Conservation (phyloP, 2,113 vertebrate genomes). For the Gavia stellata region DNA sequence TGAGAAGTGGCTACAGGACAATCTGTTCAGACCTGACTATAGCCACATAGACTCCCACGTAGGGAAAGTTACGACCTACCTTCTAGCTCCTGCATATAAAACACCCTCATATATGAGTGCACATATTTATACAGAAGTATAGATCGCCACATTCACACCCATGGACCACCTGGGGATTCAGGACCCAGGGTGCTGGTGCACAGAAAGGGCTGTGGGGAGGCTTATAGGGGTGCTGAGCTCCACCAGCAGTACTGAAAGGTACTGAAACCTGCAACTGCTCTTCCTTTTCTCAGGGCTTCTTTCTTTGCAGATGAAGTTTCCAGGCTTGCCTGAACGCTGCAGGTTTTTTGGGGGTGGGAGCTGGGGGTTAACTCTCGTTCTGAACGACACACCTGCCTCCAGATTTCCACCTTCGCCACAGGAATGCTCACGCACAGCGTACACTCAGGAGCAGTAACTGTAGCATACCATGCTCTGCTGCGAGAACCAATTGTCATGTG, state of each 20-base stretch:
- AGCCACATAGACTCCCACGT: rapidly evolving
- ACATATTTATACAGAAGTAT: rapidly evolving
- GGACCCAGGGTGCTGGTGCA: neutral
- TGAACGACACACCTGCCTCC: neutral
- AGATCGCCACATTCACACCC: neutral
- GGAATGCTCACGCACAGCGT: neutral
- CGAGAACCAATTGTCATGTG: neutral
- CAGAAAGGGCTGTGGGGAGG: neutral
- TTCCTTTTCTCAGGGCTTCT: neutral
- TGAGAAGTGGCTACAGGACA: neutral
- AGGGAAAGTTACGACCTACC: neutral
- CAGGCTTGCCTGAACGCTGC: neutral
- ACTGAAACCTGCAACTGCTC: neutral
- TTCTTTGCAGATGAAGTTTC: neutral
- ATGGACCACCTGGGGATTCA: rapidly evolving
- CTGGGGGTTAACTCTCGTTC: neutral
- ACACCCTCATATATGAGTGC: rapidly evolving
- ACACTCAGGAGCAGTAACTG: neutral
- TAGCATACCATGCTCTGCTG: neutral
- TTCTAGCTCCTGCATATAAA: neutral
- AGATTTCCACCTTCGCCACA: neutral
- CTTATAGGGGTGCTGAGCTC: neutral
- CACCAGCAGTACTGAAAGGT: neutral
- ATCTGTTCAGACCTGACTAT: too few species aligned
- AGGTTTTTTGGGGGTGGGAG: neutral